Base-by-base conservation (phyloP, 2,113 vertebrate genomes). In the Conger conger region DNA sequence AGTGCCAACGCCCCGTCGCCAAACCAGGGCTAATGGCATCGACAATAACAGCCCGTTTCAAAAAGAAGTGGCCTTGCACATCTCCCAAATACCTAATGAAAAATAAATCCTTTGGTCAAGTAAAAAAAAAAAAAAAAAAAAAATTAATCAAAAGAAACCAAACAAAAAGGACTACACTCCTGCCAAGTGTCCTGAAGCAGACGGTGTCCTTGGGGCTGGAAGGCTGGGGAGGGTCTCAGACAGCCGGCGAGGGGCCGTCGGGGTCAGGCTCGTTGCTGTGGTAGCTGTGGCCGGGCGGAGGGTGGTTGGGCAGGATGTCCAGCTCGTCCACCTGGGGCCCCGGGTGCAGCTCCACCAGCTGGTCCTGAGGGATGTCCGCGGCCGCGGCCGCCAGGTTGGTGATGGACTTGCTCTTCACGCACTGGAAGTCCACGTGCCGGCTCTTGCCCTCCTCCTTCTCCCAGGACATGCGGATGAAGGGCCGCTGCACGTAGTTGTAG, bases 371-470 rank as follows among this genome's bases (percentile, higher is more conserved):
- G 84, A 99, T 98, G 91, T 99, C 98, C 0, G 98, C 97, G 0
- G 98, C 98, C 0, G 98, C 98, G 0, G 98, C 98, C 0, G 97
- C 98, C 54, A 99, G 87, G 89, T 99, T 99, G 40, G 97, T 99
- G 88, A 96, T 99, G 30, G 98, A 99, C 93, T 99, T 99, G 90
- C 98, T 99, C 90, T 99, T 99, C 35, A 99, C 98, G 0, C 98
- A 99, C 92, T 99, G 98, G 85, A 99, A 99, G 93, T 99, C 98
- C 27, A 99, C 98, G 0, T 99, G 98, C 36, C 98, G 96, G 84
- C 98, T 99, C 92, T 99, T 99, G 0, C 98, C 98, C 76, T 99
- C 98, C 91, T 99, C 98, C 86, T 99, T 99, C 93, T 99, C 98
- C 98, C 98, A 99, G 0, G 98, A 99, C 98, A 99, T 99, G 54